A percentile compares a stretch with the other conserved stretches of the same genome.
phyloP scores from a whole-genome alignment of 2,888 invertebrate genomes.

The Phragmatobia fuliginosa region DNA sequence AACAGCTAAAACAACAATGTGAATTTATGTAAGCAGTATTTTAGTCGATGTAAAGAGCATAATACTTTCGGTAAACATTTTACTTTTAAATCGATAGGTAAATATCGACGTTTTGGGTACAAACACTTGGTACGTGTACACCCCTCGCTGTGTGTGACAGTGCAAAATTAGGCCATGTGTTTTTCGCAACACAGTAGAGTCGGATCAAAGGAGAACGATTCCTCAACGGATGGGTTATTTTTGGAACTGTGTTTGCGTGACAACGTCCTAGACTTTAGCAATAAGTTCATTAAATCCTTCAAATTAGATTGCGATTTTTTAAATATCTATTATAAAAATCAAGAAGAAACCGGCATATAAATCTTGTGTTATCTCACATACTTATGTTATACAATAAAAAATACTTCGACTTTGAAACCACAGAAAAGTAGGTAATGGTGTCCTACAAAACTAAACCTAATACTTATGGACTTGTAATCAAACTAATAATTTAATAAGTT shows the following conservation, averaged over 20 bases:
- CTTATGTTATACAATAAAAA: too few species aligned
- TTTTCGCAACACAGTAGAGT: conserved; percentile 28
- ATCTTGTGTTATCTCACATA: too few species aligned
- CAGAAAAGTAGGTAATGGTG: too few species aligned
- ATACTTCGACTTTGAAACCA: too few species aligned
- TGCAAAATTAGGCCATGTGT: conserved; percentile 21
- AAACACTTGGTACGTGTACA: conserved; percentile 8
- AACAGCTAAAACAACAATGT: conserved; percentile 3
- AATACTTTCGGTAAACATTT: conserved; percentile 12
- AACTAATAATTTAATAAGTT: neutral
- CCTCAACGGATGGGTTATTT: conserved; percentile 31
- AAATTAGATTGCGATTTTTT: neutral
- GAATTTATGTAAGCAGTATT: conserved; percentile 10
- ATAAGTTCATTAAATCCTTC: neutral
- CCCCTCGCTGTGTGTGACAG: conserved; percentile 24
- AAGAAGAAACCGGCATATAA: neutral
- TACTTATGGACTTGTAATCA: neutral
- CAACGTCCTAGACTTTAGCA: conserved; percentile 12
- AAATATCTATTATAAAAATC: neutral
- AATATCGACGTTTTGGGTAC: conserved; percentile 7
- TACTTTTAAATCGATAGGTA: conserved; percentile 14
- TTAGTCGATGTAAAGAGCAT: conserved; percentile 22
- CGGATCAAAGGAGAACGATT: conserved; percentile 36
- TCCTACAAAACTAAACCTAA: neutral
- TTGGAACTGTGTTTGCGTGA: conserved; percentile 13